Conservation (phyloP, 2,797 vertebrate genomes). For the Tangara arthus region DNA sequence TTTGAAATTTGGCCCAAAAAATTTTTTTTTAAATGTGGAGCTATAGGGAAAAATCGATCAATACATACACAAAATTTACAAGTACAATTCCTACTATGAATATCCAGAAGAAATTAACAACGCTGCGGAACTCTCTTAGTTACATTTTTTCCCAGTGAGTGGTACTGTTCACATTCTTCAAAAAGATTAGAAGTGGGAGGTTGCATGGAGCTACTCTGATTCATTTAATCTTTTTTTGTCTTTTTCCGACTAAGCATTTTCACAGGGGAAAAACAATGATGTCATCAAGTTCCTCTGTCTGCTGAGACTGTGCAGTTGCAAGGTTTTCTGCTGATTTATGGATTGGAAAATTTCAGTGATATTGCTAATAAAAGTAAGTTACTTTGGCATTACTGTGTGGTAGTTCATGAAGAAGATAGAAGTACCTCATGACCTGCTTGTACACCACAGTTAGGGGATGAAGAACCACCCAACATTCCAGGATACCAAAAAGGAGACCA, state of each 20-base stretch:
- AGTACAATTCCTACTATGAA: background rate
- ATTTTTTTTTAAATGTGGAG: background rate
- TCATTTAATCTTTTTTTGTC: conserved; percentile 12
- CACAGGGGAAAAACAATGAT: conserved; percentile 5
- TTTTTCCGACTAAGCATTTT: conserved; percentile 48
- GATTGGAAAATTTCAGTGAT: background rate
- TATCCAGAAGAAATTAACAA: background rate
- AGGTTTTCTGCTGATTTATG: background rate
- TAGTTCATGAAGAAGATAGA: background rate
- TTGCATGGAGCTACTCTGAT: background rate
- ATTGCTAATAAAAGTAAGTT: background rate
- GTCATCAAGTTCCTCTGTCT: conserved; percentile 1
- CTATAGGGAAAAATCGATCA: background rate
- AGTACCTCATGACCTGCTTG: background rate
- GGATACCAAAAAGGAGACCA: conserved; percentile 53
- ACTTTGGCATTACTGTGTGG: background rate
- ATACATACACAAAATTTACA: background rate
- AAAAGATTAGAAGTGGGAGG: conserved; percentile 3
- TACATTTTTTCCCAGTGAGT: background rate
- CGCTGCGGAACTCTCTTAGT: background rate
- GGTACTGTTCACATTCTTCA: background rate
- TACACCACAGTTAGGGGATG: conserved; percentile 27
- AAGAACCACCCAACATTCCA: conserved; percentile 53
- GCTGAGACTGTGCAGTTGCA: background rate
- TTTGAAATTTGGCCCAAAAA: background rate